Base-by-base conservation (phyloP, 2,797 vertebrate species). In the Myotis myotis region DNA sequence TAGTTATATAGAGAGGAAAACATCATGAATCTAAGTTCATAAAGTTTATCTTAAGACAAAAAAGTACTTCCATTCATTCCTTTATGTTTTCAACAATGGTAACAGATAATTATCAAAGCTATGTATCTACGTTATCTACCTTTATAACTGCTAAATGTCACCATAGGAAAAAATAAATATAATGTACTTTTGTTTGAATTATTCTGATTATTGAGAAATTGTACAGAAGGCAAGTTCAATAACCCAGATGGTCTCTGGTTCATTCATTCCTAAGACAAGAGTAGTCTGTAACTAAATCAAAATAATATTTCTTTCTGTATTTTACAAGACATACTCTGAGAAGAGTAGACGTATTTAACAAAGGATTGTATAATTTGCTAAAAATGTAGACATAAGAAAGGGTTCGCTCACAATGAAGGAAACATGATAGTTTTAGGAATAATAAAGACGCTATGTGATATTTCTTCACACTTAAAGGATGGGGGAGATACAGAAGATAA, bases 301-400 rank as follows among this genome's bases (percentile, higher is more conserved):
- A 94, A 80, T 51, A 94, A 30, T 49, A 57, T n/a, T 91, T 87
- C 66, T 75, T 89, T 76, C 60, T 62, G 1, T 83, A 89, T 87
- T 86, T 88, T 92, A 96, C 92, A 76, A 83, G 13, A 89, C 36
- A 68, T 44, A 86, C 15, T 84, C 62, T 93, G 20, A 88, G 57
- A 89, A 5, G 25, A 82, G 11, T 19, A 51, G 36, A 93, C 79
- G 28, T 71, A 91, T 13, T 93, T 94, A 90, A 91, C 25, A 96
- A 96, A 85, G 12, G 19, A 95, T 30, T 91, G 7, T 11, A 75
- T 28, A 49, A 16, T 95, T 71, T 91, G 23, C 62, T 93, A 95
- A 89, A 80, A 95, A 80, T 75, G 23, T 71, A 89, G 33, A 96
- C 71, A 84, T 64, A 91, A 44, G 19, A 2, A 80, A 96, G 49